phyloP scores from a whole-genome alignment of 2,888 invertebrate genomes.

The Plagiodera versicolora region DNA sequence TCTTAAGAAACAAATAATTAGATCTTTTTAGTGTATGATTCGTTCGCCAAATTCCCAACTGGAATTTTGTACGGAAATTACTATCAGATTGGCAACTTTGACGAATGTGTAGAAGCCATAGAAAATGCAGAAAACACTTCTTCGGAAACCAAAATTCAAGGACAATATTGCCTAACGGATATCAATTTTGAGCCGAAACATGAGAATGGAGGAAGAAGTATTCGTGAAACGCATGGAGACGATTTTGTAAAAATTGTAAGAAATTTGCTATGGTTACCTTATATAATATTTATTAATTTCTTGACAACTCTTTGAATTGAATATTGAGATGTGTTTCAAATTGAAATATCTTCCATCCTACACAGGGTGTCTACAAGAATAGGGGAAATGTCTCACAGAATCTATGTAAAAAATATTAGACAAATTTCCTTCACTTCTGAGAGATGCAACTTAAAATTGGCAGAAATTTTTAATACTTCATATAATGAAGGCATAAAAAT shows the following conservation, averaged over 20 bases:
- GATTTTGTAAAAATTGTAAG: background rate
- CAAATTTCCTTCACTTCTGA: no score
- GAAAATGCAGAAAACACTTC: conserved; percentile 24
- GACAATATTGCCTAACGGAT: conserved; percentile 70
- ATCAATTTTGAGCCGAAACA: conserved; percentile 28
- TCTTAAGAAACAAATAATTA: no score
- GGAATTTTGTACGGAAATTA: conserved; percentile 69
- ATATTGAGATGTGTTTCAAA: no score
- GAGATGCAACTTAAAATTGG: no score
- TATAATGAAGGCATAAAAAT: no score
- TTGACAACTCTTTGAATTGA: no score
- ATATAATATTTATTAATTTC: no score
- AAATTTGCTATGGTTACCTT: background rate
- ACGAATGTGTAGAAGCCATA: conserved; percentile 63
- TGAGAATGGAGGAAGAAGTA: conserved; percentile 16
- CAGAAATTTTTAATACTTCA: no score
- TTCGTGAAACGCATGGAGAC: conserved; percentile 13
- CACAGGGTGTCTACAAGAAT: no score
- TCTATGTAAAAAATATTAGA: no score
- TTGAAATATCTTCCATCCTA: no score
- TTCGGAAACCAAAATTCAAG: conserved; percentile 50
- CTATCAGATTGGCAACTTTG: conserved; percentile 74
- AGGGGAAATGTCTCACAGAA: no score
- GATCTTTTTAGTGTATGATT: conserved; percentile 66
- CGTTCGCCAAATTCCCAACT: conserved; percentile 69